A percentile compares a stretch with the other conserved stretches of the same genome.
Conservation (phyloP, 1,140 invertebrate genomes). For the Phymorhynchus buccinoides region DNA sequence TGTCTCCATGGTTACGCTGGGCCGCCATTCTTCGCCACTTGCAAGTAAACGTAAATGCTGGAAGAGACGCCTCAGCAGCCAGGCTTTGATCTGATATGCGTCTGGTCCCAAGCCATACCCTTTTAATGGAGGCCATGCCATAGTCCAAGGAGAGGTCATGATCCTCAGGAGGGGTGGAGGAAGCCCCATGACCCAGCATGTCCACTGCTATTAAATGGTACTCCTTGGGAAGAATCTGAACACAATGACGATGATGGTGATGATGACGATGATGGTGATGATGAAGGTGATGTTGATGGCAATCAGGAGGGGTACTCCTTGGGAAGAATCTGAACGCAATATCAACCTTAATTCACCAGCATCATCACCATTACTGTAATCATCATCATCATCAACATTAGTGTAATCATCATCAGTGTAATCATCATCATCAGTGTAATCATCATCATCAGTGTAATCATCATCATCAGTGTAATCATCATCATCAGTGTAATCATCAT, state of each 20-base stretch:
- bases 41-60: no score
- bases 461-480: no score
- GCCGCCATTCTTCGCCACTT: not conserved
- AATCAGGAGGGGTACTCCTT: constrained; percentile 56
- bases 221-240: constrained; percentile 59
- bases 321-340: constrained; percentile 60
- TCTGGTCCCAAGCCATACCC: not conserved
- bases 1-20: no score
- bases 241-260: no score
- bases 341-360: constrained; percentile 28
- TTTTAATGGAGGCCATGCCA: not conserved
- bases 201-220: constrained; percentile 63
- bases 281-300: no score
- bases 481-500: no score
- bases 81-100: not conserved
- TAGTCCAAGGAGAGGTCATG: constrained; percentile 53
- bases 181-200: constrained; percentile 64
- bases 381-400: no score
- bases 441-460: no score
- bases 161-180: constrained; percentile 50
- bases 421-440: no score
- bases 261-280: no score
- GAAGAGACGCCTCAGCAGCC: no score
- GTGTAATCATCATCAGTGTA: no score
- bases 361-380: not conserved